Conservation (phyloP, 2,888 invertebrate genomes). For the Blomia tropicalis region DNA sequence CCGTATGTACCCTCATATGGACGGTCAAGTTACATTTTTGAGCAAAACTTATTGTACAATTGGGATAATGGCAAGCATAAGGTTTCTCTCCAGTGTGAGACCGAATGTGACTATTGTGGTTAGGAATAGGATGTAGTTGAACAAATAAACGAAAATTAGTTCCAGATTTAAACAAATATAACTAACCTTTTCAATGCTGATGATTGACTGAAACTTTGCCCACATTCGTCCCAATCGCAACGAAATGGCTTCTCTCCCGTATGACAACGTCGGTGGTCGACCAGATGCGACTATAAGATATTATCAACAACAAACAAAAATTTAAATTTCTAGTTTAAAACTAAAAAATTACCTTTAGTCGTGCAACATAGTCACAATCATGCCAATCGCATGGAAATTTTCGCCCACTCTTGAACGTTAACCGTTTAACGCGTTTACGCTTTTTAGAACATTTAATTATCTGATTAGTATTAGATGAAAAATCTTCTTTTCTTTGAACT, state of each 20-base stretch:
- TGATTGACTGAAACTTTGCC: conserved; percentile 17
- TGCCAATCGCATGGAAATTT: conserved; percentile 24
- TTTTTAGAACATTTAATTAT: not conserved
- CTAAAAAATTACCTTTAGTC: not conserved
- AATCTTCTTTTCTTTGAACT: not conserved
- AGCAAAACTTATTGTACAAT: conserved; percentile 37
- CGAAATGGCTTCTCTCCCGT: conserved; percentile 22
- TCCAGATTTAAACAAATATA: not conserved
- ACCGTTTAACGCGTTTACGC: not conserved
- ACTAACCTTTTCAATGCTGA: conserved; percentile 16
- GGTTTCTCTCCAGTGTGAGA: conserved; percentile 38
- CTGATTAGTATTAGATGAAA: not conserved
- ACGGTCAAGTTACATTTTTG: conserved; percentile 37
- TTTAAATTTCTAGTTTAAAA: not conserved
- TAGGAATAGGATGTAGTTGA: too few species aligned
- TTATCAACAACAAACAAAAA: not conserved
- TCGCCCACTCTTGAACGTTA: not conserved
- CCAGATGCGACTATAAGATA: conserved; percentile 10
- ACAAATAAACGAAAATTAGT: not conserved
- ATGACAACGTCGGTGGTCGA: conserved; percentile 19
- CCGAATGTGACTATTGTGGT: conserved; percentile 36
- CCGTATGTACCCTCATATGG: conserved; percentile 37
- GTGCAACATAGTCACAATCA: conserved; percentile 17
- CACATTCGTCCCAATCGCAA: conserved; percentile 24
- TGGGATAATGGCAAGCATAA: conserved; percentile 35